Conservation (phyloP, 2,888 invertebrate genomes). For the Tetanocera ferruginea region DNA sequence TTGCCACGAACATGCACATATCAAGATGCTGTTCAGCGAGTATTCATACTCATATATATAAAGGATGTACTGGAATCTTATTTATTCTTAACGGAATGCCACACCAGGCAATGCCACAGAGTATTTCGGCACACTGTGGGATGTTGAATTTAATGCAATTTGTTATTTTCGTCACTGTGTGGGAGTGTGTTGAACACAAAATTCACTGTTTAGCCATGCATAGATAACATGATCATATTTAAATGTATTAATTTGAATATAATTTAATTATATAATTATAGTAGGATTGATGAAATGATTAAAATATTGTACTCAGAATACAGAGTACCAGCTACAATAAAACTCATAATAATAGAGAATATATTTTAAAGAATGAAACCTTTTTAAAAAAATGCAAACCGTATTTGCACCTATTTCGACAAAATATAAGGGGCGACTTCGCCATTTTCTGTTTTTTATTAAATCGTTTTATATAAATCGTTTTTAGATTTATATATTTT, state of each 20-base stretch:
- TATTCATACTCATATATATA: not conserved
- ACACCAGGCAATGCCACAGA: not conserved
- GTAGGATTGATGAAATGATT: not conserved
- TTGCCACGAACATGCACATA: not conserved
- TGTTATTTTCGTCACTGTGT: conserved; percentile 19
- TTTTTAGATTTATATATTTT: too few relatives aligned
- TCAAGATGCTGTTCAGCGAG: not conserved
- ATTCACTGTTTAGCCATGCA: conserved; percentile 9
- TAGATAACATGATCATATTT: not conserved
- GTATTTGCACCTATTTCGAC: not conserved
- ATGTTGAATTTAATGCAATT: conserved; percentile 8
- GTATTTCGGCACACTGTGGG: not conserved
- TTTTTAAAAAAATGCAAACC: not conserved
- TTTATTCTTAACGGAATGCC: not conserved
- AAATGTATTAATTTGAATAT: not conserved
- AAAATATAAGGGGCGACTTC: too few relatives aligned
- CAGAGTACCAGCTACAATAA: too few relatives aligned
- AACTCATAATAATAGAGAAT: not conserved
- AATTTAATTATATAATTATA: not conserved
- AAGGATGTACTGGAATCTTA: conserved; percentile 17
- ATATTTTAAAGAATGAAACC: not conserved
- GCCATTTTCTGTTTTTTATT: too few relatives aligned
- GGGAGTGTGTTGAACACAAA: not conserved
- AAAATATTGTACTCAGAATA: too few relatives aligned
- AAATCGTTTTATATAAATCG: too few relatives aligned